Base-by-base conservation (phyloP, 2,113 vertebrate species). In the Sander lucioperca region DNA sequence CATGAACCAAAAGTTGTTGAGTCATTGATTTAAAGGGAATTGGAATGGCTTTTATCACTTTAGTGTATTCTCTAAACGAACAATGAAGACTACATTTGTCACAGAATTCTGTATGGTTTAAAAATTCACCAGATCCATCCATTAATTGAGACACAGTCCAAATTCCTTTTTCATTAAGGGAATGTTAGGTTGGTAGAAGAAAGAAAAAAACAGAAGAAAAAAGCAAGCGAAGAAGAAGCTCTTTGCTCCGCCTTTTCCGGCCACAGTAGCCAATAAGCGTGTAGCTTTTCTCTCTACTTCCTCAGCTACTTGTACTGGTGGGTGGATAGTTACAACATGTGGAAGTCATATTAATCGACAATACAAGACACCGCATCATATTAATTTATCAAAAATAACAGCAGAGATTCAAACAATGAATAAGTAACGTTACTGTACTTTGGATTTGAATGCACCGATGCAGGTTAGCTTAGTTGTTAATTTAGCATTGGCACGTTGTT, bases 181-280 rank as follows among this genome's bases (percentile, higher is more conserved):
- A 33, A 33, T 33, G 39, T 10, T n/a, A 18, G 6, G 2, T 10
- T 39, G 5, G 8, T 14, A 27, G 7, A 7, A 19, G 16, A 63
- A 27, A 27, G 13, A 23, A 27, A 54, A 14, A 33, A 61, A 45
- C 8, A 54, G 16, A 61, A 43, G 14, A 16, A 21, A 30, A 77
- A 43, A 43, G 39, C 10, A 43, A 43, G 39, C 10, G 23, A 56
- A 54, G 14, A 56, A 66, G 33, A 65, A 51, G 9, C 1, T 58
- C 1, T 72, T 33, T 6, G 66, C 25, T 1, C 86, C 72, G 59
- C 87, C 87, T 19, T 0, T 84, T 92, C 88, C 84, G 82, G 11
- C 0, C 18, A 3, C 15, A 51, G 6, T 19, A 80, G 6, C 86
- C 82, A 88, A 90, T 90, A 1, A 16, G 0, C 14, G 8, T 5